phyloP scores from a whole-genome alignment of 2,888 invertebrate species.

The Steinernema scapterisci region DNA sequence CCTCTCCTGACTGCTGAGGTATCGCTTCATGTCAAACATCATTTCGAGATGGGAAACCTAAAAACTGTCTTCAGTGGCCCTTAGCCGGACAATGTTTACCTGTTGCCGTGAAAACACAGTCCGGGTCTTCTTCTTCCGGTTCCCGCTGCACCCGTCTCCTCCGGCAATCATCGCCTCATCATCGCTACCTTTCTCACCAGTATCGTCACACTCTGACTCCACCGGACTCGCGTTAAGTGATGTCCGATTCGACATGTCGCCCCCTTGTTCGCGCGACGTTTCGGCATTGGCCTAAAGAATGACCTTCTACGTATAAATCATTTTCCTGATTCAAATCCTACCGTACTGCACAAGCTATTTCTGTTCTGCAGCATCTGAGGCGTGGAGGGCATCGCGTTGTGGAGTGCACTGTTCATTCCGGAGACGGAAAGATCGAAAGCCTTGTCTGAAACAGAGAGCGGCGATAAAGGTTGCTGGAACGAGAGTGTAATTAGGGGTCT shows the following conservation, averaged over 20 bases:
- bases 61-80: background rate
- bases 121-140: constrained; percentile 64
- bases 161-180: constrained; percentile 46
- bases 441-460: background rate
- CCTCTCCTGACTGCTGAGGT: constrained; percentile 60
- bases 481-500: too few species aligned
- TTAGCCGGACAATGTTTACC: constrained; percentile 34
- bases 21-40: constrained; percentile 58
- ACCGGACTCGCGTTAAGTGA: constrained; percentile 51
- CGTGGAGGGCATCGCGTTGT: constrained; percentile 19
- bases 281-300: background rate
- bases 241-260: constrained; percentile 29
- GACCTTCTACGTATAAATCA: background rate
- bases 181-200: constrained; percentile 48
- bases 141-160: constrained; percentile 33
- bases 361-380: background rate
- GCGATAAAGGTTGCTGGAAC: too few species aligned
- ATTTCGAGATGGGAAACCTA: constrained; percentile 62
- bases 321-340: background rate
- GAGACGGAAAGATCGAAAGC: constrained; percentile 28
- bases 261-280: constrained; percentile 15
- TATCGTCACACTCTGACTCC: constrained; percentile 50
- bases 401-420: background rate
- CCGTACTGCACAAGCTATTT: background rate
- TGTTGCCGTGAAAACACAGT: constrained; percentile 65